Evolutionary conservation across 37 sponge, comb jelly and placozoan genomes (phyloP).

Genomic region (Geodia barretti): DNA sequence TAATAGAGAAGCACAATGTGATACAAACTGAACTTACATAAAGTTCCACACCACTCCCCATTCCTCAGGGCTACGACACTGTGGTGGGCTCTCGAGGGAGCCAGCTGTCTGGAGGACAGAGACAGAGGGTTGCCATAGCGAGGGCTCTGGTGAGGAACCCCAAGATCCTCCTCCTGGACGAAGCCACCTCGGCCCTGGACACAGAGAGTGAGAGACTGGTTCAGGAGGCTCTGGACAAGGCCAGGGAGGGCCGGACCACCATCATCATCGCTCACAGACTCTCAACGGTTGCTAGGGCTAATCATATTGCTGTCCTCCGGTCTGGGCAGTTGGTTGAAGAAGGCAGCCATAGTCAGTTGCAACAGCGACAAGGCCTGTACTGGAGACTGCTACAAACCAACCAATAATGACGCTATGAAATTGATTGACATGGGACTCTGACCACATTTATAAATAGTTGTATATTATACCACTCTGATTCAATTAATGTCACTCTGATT

Average conservation of each 20-base stretch:
- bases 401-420: too few relatives aligned
- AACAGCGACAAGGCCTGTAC: neutral
- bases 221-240: slow-evolving; percentile 11
- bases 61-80: slow-evolving; percentile 39
- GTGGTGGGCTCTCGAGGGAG: slow-evolving; percentile 8
- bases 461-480: too few relatives aligned
- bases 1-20: too few relatives aligned
- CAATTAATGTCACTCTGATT: too few relatives aligned
- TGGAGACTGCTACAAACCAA: neutral
- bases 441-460: too few relatives aligned
- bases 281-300: slow-evolving; percentile 71
- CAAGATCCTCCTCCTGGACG: slow-evolving; percentile 45
- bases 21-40: too few relatives aligned
- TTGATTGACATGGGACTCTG: too few relatives aligned
- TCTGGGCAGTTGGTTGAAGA: neutral
- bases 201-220: slow-evolving; percentile 6
- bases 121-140: slow-evolving; percentile 47
- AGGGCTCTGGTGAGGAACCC: slow-evolving; percentile 43
- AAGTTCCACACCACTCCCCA: neutral
- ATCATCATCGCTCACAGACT: slow-evolving; percentile 74
- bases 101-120: slow-evolving; percentile 25
- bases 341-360: neutral
- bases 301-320: neutral
- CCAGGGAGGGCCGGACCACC: slow-evolving; percentile 69
- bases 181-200: slow-evolving; percentile 47